phyloP scores from a whole-genome alignment of 2,797 vertebrate genomes.

The Acanthurus leucopareius region DNA sequence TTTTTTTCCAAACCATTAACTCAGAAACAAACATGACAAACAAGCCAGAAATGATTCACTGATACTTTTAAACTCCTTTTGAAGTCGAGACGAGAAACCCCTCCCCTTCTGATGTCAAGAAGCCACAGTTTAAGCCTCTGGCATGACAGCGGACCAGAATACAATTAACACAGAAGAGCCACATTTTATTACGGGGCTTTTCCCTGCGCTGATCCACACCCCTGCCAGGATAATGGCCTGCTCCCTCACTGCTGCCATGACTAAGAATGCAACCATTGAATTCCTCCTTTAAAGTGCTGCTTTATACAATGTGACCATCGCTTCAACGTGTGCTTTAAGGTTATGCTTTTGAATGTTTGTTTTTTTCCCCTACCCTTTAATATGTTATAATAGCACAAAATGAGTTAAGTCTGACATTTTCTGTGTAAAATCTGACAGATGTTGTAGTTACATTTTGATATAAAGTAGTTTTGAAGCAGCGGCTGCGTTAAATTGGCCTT shows the following conservation, averaged over 20 bases:
- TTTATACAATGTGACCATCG: constrained; percentile 4
- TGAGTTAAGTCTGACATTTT: not conserved
- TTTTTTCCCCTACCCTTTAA: not conserved
- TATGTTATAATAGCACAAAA: not conserved
- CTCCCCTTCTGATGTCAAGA: constrained; percentile 9
- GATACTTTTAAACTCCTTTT: not conserved
- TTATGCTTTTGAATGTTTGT: not conserved
- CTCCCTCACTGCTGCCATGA: constrained; percentile 14
- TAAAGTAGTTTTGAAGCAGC: not conserved
- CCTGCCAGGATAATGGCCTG: constrained; percentile 34
- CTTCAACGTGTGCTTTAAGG: not conserved
- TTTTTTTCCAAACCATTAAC: not conserved
- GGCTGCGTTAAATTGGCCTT: not conserved
- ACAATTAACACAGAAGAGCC: constrained; percentile 50
- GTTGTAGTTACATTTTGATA: not conserved
- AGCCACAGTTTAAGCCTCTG: constrained; percentile 17
- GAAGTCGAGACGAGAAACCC: constrained; percentile 1
- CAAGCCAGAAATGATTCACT: not conserved
- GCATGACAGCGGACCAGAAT: constrained; percentile 3
- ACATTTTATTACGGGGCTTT: constrained; percentile 47
- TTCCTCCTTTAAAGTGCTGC: not conserved
- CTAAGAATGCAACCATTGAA: constrained; percentile 28
- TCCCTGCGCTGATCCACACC: constrained; percentile 28
- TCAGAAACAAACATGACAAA: not conserved
- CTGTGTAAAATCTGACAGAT: not conserved